Percentiles rank a stretch among this genome's conserved stretches.
Evolutionary conservation across 2,888 invertebrate species (phyloP).

Genomic region (Terebella lapidaria): DNA sequence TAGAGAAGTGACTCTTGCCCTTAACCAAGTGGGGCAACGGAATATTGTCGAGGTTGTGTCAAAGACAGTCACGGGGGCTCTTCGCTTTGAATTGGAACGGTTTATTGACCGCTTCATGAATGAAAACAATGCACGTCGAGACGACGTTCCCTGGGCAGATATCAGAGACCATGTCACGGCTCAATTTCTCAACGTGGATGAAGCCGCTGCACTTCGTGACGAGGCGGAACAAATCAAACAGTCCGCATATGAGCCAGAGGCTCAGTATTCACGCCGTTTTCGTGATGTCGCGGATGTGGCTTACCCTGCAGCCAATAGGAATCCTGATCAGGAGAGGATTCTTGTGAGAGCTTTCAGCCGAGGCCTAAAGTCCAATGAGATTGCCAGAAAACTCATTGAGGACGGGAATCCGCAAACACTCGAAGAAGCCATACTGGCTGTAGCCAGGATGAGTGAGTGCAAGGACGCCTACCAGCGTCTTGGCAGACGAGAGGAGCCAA

Average conservation of each 20-base stretch:
- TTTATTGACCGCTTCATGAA: background rate
- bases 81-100: background rate
- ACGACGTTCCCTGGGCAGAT: slow-evolving; percentile 1
- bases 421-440: background rate
- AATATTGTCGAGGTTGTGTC: background rate
- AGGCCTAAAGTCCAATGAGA: background rate
- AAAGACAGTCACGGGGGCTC: background rate
- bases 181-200: slow-evolving; percentile 2
- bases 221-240: slow-evolving; percentile 1
- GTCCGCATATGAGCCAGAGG: background rate
- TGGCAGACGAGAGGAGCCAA: background rate
- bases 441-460: background rate
- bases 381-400: background rate
- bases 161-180: background rate
- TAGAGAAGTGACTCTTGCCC: background rate
- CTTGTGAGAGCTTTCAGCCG: background rate
- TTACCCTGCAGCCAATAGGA: background rate
- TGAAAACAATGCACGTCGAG: background rate
- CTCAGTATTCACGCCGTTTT: background rate
- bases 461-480: slow-evolving; percentile 1
- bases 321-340: background rate
- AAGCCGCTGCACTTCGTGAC: background rate
- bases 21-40: background rate
- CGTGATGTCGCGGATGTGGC: slow-evolving; percentile 1
- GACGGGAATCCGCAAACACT: background rate